A percentile compares a stretch with the other conserved stretches of the same genome.
phyloP scores from a whole-genome alignment of 2,797 vertebrate species.

The Heliangelus exortis region DNA sequence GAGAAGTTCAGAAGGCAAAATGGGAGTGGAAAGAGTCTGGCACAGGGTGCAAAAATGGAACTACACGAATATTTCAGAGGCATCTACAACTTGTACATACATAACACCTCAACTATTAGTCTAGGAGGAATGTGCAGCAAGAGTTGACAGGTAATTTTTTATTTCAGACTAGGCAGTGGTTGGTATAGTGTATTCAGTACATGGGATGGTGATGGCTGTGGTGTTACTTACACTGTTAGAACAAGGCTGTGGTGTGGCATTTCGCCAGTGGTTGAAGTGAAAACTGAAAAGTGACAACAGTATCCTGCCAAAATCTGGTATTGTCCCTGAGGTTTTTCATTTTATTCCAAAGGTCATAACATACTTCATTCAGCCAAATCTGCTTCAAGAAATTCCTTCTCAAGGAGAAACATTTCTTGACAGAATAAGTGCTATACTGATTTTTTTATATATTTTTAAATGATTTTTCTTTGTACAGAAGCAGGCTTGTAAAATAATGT shows the following conservation, averaged over 20 bases:
- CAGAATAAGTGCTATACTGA: slow-evolving; percentile 25
- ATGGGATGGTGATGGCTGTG: slow-evolving; percentile 8
- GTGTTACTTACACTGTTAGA: slow-evolving; percentile 23
- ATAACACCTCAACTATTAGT: neutral
- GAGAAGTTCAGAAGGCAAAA: neutral
- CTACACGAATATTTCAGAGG: neutral
- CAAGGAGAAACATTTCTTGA: slow-evolving; percentile 32
- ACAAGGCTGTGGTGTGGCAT: slow-evolving; percentile 37
- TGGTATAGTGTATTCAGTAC: neutral
- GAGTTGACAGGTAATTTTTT: slow-evolving; percentile 36
- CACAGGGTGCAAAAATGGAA: neutral
- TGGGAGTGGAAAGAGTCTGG: neutral
- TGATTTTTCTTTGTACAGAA: neutral
- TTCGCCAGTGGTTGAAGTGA: slow-evolving; percentile 17
- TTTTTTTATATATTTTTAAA: neutral
- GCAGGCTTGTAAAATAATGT: neutral
- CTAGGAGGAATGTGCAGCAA: neutral
- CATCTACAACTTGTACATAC: neutral
- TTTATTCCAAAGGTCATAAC: slow-evolving; percentile 55
- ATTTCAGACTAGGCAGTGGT: neutral
- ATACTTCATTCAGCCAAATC: neutral
- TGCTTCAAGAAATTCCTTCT: slow-evolving; percentile 41
- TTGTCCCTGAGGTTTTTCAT: slow-evolving; percentile 38
- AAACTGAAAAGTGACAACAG: slow-evolving; percentile 39
- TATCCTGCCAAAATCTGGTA: slow-evolving; percentile 47